phyloP scores from a whole-genome alignment of 2,797 vertebrate species.

The Betta splendens region DNA sequence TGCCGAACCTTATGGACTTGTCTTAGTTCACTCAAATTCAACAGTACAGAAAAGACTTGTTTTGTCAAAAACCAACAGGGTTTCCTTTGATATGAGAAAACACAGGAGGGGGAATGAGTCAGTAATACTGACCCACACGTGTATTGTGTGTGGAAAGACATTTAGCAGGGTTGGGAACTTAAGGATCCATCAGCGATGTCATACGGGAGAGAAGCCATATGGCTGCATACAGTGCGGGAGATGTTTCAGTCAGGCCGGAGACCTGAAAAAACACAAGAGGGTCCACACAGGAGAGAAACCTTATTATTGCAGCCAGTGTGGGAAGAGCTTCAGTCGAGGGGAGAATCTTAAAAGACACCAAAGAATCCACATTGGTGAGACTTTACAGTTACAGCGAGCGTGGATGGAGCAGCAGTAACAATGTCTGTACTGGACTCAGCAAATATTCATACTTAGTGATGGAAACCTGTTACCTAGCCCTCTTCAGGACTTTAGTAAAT shows the following conservation, averaged over 20 bases:
- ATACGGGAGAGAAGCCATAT: constrained; percentile 76
- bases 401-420: constrained; percentile 55
- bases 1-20: constrained; percentile 32
- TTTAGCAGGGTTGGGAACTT: constrained; percentile 71
- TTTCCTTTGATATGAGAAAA: constrained; percentile 38
- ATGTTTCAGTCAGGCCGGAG: constrained; percentile 73
- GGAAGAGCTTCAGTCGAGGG: constrained; percentile 78
- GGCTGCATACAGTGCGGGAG: constrained; percentile 74
- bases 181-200: constrained; percentile 75
- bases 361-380: constrained; percentile 75
- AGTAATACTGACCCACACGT: constrained; percentile 56
- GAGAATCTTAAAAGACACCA: constrained; percentile 79
- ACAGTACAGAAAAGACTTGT: constrained; percentile 35
- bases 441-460: too few species aligned
- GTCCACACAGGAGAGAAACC: constrained; percentile 80
- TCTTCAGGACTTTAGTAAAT: too few species aligned
- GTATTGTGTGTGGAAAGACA: constrained; percentile 70
- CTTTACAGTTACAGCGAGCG: constrained; percentile 61
- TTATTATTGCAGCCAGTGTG: constrained; percentile 75
- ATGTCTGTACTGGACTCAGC: background rate
- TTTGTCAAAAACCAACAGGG: constrained; percentile 41
- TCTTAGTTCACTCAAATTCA: constrained; percentile 48
- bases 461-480: too few species aligned
- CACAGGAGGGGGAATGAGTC: constrained; percentile 40
- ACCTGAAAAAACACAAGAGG: constrained; percentile 78